Conservation (phyloP, 2,797 vertebrate species). For the Gambelia wislizenii region DNA sequence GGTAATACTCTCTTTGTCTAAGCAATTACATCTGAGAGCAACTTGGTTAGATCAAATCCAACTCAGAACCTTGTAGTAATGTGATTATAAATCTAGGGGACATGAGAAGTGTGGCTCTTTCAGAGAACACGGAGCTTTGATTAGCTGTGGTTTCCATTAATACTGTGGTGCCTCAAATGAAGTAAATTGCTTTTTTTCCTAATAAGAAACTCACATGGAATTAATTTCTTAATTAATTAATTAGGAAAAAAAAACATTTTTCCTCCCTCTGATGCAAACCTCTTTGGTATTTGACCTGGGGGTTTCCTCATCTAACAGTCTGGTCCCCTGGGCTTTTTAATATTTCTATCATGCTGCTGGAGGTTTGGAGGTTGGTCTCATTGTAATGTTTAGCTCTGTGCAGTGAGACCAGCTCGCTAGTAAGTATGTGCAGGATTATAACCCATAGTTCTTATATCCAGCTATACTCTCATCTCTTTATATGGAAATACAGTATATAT, state of each 20-base stretch:
- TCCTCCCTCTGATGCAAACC: no score
- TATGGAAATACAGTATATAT: neutral
- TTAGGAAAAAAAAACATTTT: neutral
- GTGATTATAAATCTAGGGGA: neutral
- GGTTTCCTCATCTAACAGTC: neutral
- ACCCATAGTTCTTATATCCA: neutral
- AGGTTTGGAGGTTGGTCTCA: neutral
- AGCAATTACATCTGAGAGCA: slow-evolving; percentile 16
- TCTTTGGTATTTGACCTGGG: neutral
- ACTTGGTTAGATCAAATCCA: slow-evolving; percentile 4
- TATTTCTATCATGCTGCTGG: neutral
- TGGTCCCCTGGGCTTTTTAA: neutral
- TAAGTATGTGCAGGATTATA: neutral
- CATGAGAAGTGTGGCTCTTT: neutral
- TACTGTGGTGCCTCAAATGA: neutral
- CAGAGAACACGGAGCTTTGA: neutral
- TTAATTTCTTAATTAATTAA: neutral
- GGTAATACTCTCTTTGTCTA: slow-evolving; percentile 35
- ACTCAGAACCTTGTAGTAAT: slow-evolving; percentile 4
- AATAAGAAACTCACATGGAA: neutral
- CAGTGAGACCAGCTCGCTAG: neutral
- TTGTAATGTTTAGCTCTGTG: neutral
- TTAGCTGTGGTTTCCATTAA: neutral
- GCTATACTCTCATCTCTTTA: neutral
- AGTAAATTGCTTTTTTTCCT: neutral